Conservation (phyloP, 2,888 invertebrate genomes). For the Cartodere bifasciata region DNA sequence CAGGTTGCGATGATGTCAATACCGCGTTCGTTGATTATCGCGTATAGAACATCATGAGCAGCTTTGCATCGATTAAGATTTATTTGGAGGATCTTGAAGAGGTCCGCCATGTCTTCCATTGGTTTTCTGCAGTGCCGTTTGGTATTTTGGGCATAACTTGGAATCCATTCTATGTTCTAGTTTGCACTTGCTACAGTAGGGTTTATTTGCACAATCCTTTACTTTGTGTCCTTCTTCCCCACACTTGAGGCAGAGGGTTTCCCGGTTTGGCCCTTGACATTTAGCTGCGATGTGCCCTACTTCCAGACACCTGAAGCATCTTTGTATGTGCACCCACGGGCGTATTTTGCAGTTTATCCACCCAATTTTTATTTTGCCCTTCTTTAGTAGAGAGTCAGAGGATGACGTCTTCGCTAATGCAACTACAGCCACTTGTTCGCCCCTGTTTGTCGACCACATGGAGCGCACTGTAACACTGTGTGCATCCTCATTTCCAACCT, state of each 20-base stretch:
- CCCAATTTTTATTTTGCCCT: constrained; percentile 9
- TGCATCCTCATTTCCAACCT: constrained; percentile 9
- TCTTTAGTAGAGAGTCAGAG: constrained; percentile 6
- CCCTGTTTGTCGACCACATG: too few species aligned
- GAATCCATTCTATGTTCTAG: constrained; percentile 2
- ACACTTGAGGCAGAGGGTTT: neutral
- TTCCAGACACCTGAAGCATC: neutral
- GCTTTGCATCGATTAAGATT: constrained; percentile 4
- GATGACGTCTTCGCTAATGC: too few species aligned
- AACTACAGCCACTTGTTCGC: too few species aligned
- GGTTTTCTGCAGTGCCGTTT: neutral
- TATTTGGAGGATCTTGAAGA: constrained; percentile 2
- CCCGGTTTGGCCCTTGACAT: neutral
- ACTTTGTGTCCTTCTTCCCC: neutral
- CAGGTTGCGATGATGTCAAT: constrained; percentile 3
- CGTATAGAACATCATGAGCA: constrained; percentile 5
- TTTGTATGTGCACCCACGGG: constrained; percentile 7
- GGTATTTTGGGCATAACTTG: constrained; percentile 9
- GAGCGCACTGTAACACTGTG: too few species aligned
- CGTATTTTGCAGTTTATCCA: constrained; percentile 8
- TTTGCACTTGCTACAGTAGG: neutral
- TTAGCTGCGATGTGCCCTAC: neutral
- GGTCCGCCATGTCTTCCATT: too few species aligned
- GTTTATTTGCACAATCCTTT: neutral
- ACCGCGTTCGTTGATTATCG: neutral